Evolutionary conservation across 2,797 vertebrate species (phyloP), one percentile per base, ranked within the genome.

Genomic region (Chiroxiphia lanceolata): DNA sequence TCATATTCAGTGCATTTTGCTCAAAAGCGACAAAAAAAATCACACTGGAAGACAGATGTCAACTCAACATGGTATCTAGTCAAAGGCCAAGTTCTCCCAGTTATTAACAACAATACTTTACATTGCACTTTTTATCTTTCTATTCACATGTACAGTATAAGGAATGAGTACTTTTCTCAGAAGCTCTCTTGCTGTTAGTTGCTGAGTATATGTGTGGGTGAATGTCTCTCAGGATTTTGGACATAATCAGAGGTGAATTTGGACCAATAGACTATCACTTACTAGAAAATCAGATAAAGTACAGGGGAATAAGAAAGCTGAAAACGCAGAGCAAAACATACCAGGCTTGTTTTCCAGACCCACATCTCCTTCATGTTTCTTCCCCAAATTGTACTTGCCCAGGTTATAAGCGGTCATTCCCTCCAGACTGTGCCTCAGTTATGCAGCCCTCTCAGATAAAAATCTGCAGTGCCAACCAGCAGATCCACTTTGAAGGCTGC

Each of bases 161-260:
- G 74, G 88, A 82, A 80, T 51, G 40, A 38, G 19, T 64, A 71
- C 21, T 50, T 42, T 69, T 86, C 90, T 85, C 91, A 85, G 51
- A 44, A 71, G 36, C n/a, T 93, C 21, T 68, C 92, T 82, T 74
- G 71, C 68, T 91, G 60, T 65, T 93, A 29, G 77, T 89, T 94
- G 44, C 61, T 45, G 75, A 77, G 48, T 71, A 36, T 65, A 40
- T 34, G 61, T 19, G 51, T 85, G 78, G 87, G 76, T 90, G 63
- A 90, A 78, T 33, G 34, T 91, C 68, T 93, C 45, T 92, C 76
- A 93, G 77, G 89, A 60, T 90, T 87, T 26, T 84, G 47, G 72
- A 87, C 83, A 84, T 96, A 93, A 96, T 94, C 93, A 94, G 44
- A 94, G 59, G 67, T 92, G 87, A 94, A 93, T 95, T 95, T 92